Percentiles rank a stretch among this genome's conserved stretches.
These are phyloP conservation scores for Lepidurus packardi DNA, from an alignment of 1,140 invertebrate species.

Conservation along the genomic window DNA sequence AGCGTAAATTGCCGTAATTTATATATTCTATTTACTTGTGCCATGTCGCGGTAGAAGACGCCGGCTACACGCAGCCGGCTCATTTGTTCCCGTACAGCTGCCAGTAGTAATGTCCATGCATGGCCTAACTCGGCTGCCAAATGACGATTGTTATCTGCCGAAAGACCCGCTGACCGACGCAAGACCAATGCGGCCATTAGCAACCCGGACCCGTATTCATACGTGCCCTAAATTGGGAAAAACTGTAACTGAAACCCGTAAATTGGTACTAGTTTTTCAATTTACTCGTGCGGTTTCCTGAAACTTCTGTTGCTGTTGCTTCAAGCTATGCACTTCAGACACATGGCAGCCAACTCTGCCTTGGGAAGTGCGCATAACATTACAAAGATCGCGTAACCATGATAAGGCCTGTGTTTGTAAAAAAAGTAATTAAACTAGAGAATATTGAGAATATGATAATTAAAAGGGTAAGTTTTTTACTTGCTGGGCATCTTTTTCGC, in stretches of 20 bases:
- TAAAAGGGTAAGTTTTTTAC: conserved; percentile 41
- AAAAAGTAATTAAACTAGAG: not conserved
- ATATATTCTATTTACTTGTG: conserved; percentile 31
- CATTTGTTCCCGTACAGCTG: conserved; percentile 67
- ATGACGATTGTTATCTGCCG: conserved; percentile 53
- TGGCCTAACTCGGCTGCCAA: conserved; percentile 54
- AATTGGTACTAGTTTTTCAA: conserved; percentile 24
- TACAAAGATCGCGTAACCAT: conserved; percentile 67
- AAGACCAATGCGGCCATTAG: conserved; percentile 67
- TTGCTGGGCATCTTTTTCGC: conserved; percentile 66
- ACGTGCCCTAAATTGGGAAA: conserved; percentile 57
- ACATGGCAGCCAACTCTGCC: conserved; percentile 64
- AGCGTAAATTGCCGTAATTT: not conserved
- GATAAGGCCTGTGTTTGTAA: conserved; percentile 54
- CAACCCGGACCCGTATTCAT: conserved; percentile 70
- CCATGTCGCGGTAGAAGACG: conserved; percentile 56
- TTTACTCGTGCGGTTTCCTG: conserved; percentile 67
- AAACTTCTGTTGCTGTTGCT: conserved; percentile 67
- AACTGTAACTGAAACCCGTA: conserved; percentile 27
- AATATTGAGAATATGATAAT: not conserved
- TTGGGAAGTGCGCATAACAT: conserved; percentile 61
- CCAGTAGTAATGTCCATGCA: conserved; percentile 63
- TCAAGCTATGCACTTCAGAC: conserved; percentile 65
- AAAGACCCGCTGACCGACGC: conserved; percentile 61
- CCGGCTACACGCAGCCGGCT: conserved; percentile 67